phyloP scores from a whole-genome alignment of 2,888 invertebrate species.

The Drosophila anomalata region DNA sequence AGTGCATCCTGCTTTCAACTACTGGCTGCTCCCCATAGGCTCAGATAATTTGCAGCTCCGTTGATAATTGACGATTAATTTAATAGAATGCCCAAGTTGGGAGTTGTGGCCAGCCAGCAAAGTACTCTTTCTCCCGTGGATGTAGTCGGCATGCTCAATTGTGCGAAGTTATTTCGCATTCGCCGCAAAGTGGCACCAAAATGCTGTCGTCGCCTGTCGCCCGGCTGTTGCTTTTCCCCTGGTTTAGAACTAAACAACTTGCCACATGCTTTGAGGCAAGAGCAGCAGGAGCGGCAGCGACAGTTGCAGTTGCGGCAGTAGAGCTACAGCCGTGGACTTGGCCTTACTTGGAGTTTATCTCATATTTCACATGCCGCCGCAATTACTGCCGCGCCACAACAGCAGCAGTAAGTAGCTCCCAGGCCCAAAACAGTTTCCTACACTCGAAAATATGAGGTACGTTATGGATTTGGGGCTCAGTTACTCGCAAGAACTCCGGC shows the following conservation, averaged over 20 bases:
- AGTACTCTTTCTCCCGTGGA: conserved; percentile 14
- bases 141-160: conserved; percentile 75
- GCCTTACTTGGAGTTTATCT: conserved; percentile 80
- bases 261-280: conserved; percentile 70
- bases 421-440: conserved; percentile 31
- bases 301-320: conserved; percentile 11
- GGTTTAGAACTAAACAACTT: conserved; percentile 78
- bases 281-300: conserved; percentile 3
- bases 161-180: conserved; percentile 80
- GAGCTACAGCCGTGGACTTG: conserved; percentile 24
- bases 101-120: conserved; percentile 50
- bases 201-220: conserved; percentile 70
- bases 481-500: not conserved
- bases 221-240: conserved; percentile 29
- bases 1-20: conserved; percentile 14
- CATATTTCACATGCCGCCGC: conserved; percentile 80
- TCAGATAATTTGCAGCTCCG: conserved; percentile 50
- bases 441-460: not conserved
- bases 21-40: conserved; percentile 32
- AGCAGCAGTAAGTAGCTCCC: conserved; percentile 66
- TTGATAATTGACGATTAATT: conserved; percentile 80
- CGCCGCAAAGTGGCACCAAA: conserved; percentile 78
- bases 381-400: conserved; percentile 66
- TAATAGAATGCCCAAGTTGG: conserved; percentile 80
- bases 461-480: not conserved